Evolutionary conservation across 2,888 invertebrate genomes (phyloP).

Genomic region (Thymelicus sylvestris): DNA sequence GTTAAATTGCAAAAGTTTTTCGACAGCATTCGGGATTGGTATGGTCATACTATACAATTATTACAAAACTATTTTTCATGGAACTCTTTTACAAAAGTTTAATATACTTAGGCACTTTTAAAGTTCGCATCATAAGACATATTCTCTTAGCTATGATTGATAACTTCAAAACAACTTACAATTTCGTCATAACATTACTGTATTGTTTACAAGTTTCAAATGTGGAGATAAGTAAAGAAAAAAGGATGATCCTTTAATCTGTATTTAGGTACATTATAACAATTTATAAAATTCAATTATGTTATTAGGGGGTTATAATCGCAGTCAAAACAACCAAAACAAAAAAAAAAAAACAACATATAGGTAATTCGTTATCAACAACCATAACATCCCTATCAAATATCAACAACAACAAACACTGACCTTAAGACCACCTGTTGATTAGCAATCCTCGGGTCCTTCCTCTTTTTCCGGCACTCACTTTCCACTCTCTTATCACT

Average conservation of each 20-base stretch:
- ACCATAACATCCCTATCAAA: background rate
- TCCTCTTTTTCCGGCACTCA: slow-evolving; percentile 71
- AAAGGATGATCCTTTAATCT: too few relatives aligned
- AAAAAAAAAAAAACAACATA: background rate
- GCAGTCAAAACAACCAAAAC: background rate
- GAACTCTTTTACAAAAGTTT: slow-evolving; percentile 21
- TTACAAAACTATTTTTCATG: slow-evolving; percentile 23
- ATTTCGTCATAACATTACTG: too few relatives aligned
- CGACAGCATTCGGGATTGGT: slow-evolving; percentile 19
- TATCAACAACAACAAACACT: slow-evolving; percentile 43
- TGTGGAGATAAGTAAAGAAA: too few relatives aligned
- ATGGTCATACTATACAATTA: slow-evolving; percentile 30
- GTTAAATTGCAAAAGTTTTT: slow-evolving; percentile 36
- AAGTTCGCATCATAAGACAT: too few relatives aligned
- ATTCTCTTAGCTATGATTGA: too few relatives aligned
- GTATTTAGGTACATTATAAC: too few relatives aligned
- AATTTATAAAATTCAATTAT: too few relatives aligned
- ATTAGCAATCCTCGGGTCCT: slow-evolving; percentile 66
- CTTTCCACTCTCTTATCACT: slow-evolving; percentile 79
- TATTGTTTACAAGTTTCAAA: too few relatives aligned
- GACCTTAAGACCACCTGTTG: slow-evolving; percentile 68
- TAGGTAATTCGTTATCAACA: background rate
- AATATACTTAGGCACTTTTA: background rate
- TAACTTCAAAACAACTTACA: too few relatives aligned
- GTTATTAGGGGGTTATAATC: slow-evolving; percentile 20